phyloP scores from a whole-genome alignment of 2,797 vertebrate species.

The Hypotaenidia okinawae region DNA sequence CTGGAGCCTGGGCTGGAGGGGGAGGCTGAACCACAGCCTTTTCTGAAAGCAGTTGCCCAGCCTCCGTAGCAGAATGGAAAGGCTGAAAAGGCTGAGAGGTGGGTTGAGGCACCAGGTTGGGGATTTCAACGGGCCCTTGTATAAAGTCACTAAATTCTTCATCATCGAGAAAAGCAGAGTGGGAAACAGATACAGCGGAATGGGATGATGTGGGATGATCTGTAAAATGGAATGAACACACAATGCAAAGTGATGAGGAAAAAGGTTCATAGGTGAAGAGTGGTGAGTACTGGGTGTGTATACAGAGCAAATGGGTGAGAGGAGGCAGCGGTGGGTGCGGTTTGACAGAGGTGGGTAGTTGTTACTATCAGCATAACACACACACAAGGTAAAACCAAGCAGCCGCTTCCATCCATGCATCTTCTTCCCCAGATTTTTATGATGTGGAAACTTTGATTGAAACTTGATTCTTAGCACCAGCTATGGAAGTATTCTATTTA shows the following conservation, averaged over 20 bases:
- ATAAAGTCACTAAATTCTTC: slow-evolving; percentile 99
- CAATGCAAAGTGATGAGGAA: slow-evolving; percentile 68
- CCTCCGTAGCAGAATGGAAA: slow-evolving; percentile 75
- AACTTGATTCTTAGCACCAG: neutral
- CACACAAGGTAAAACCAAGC: neutral
- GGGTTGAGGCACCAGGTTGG: slow-evolving; percentile 75
- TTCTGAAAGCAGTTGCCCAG: slow-evolving; percentile 78
- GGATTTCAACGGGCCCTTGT: slow-evolving; percentile 87
- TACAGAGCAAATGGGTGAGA: neutral
- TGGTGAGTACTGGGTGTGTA: neutral
- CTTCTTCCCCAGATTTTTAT: neutral
- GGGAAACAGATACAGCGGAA: slow-evolving; percentile 86
- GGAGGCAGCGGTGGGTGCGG: neutral
- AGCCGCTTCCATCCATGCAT: neutral
- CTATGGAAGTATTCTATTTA: neutral
- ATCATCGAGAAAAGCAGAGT: slow-evolving; percentile 86
- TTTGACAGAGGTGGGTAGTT: neutral
- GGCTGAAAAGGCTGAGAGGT: slow-evolving; percentile 80
- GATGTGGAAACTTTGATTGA: neutral
- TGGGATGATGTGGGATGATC: slow-evolving; percentile 93
- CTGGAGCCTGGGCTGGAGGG: slow-evolving; percentile 86
- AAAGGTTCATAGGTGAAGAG: neutral
- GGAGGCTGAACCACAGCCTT: slow-evolving; percentile 85
- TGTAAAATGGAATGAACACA: slow-evolving; percentile 91
- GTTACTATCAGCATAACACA: neutral